A percentile compares a stretch with the other conserved stretches of the same genome.
These are phyloP conservation scores for Chrysotoxum bicinctum DNA, from an alignment of 2,888 invertebrate species.

Conservation along the genomic window DNA sequence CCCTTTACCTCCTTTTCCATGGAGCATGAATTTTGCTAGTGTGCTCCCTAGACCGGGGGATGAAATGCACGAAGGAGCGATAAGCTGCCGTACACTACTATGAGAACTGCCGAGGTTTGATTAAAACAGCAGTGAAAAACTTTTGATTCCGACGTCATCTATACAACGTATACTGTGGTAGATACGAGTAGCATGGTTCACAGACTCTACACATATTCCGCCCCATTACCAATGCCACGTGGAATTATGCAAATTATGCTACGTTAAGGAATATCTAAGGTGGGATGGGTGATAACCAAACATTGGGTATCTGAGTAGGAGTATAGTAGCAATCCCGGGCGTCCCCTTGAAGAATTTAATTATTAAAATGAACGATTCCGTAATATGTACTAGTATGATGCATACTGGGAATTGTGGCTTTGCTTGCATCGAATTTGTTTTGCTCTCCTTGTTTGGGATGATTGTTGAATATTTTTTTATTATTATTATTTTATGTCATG, in stretches of 20 bases:
- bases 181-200: neutral
- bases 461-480: slow-evolving; percentile 15
- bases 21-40: slow-evolving; percentile 22
- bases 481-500: neutral
- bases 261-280: slow-evolving; percentile 7
- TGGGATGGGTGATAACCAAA: slow-evolving; percentile 2
- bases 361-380: slow-evolving; percentile 73
- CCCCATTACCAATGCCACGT: slow-evolving; percentile 11
- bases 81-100: slow-evolving; percentile 42
- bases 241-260: slow-evolving; percentile 24
- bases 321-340: slow-evolving; percentile 41
- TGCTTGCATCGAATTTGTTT: slow-evolving; percentile 59
- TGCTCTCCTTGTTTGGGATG: slow-evolving; percentile 40
- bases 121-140: slow-evolving; percentile 70
- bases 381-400: slow-evolving; percentile 73
- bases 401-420: slow-evolving; percentile 69
- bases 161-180: slow-evolving; percentile 24
- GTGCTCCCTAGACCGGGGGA: slow-evolving; percentile 20
- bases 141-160: slow-evolving; percentile 60
- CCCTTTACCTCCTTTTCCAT: slow-evolving; percentile 1
- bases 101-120: slow-evolving; percentile 72
- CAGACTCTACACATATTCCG: neutral
- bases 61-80: neutral
- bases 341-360: slow-evolving; percentile 71
- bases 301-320: neutral